phyloP scores from a whole-genome alignment of 1,140 invertebrate genomes.

The Trachelipus rathkii region DNA sequence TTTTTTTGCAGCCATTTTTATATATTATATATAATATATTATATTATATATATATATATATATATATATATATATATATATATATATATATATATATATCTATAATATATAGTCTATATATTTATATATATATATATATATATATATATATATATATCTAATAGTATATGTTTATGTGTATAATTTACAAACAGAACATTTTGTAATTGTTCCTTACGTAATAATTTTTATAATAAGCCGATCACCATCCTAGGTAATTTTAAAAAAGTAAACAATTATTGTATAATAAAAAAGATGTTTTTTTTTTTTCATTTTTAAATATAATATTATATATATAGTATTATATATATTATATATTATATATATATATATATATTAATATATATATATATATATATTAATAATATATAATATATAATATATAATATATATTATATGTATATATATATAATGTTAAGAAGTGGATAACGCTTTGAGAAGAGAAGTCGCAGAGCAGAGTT shows the following conservation, averaged over 20 bases:
- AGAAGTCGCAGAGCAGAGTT: too few relatives aligned
- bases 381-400: too few relatives aligned
- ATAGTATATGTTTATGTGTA: not conserved
- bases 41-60: slow-evolving; percentile 15
- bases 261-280: slow-evolving; percentile 45
- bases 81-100: not conserved
- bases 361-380: too few relatives aligned
- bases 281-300: slow-evolving; percentile 41
- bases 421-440: too few relatives aligned
- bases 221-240: too few relatives aligned
- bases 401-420: too few relatives aligned
- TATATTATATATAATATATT: too few relatives aligned
- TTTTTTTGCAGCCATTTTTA: too few relatives aligned
- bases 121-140: slow-evolving; percentile 11
- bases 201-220: too few relatives aligned
- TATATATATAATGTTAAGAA: slow-evolving; percentile 18
- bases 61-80: slow-evolving; percentile 11
- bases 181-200: not conserved
- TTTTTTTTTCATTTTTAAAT: slow-evolving; percentile 42
- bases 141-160: slow-evolving; percentile 3
- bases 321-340: not conserved
- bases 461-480: slow-evolving; percentile 36
- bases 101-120: slow-evolving; percentile 15
- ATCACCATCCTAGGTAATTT: too few relatives aligned
- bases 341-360: too few relatives aligned